Conservation (phyloP, 2,888 invertebrate species). For the Rhorus exstirpatorius region DNA sequence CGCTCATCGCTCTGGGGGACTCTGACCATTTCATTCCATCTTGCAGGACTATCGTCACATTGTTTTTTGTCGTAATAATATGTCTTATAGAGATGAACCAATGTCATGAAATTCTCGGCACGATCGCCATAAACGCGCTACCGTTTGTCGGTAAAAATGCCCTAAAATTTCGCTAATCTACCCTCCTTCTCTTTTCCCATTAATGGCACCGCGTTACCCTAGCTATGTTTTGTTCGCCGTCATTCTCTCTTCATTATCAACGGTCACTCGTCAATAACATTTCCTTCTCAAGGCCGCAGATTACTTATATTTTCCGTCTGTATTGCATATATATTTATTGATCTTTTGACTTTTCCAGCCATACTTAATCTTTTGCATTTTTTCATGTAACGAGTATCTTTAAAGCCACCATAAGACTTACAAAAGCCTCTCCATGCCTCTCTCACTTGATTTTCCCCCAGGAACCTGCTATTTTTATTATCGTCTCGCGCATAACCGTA, state of each 20-base stretch:
- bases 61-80: conserved; percentile 36
- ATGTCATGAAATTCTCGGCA: conserved; percentile 74
- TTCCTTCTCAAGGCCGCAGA: conserved; percentile 50
- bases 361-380: conserved; percentile 18
- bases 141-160: conserved; percentile 68
- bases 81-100: conserved; percentile 46
- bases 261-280: conserved; percentile 65
- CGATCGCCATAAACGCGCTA: conserved; percentile 75
- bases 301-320: background rate
- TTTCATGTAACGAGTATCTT: conserved; percentile 1
- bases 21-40: conserved; percentile 28
- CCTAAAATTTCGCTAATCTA: conserved; percentile 45
- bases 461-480: conserved; percentile 5
- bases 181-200: conserved; percentile 8
- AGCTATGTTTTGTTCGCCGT: conserved; percentile 14
- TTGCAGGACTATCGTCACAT: background rate
- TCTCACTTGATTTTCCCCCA: background rate
- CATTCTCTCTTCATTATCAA: conserved; percentile 14
- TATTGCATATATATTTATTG: too few species aligned
- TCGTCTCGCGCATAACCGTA: background rate
- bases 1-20: conserved; percentile 13
- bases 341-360: too few species aligned
- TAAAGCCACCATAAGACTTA: background rate
- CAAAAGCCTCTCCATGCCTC: background rate
- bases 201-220: background rate